Percentiles rank a stretch among this genome's conserved stretches.
phyloP scores from a whole-genome alignment of 1,140 invertebrate genomes.

The Leptinotarsa texana region DNA sequence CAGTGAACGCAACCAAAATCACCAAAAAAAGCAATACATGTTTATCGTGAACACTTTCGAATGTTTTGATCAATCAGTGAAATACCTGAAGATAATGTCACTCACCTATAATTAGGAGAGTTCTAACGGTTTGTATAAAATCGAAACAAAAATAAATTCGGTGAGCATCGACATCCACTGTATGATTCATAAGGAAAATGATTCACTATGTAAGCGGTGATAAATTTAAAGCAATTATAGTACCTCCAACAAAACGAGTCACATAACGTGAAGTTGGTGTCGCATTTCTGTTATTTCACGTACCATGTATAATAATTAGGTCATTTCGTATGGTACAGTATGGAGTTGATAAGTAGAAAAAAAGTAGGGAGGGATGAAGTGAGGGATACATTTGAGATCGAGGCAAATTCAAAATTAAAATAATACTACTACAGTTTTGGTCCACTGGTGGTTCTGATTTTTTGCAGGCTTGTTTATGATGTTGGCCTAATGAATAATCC shows the following conservation, averaged over 20 bases:
- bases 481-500: no score
- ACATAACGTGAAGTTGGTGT: not conserved
- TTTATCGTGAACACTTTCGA: not conserved
- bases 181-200: slow-evolving; percentile 8
- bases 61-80: not conserved
- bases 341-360: no score
- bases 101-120: not conserved
- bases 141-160: slow-evolving; percentile 3
- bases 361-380: no score
- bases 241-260: slow-evolving; percentile 1
- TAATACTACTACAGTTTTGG: no score
- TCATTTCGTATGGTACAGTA: not conserved
- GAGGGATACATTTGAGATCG: no score
- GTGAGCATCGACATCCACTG: not conserved
- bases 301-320: not conserved
- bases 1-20: not conserved
- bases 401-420: no score
- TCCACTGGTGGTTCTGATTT: no score
- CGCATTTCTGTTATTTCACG: not conserved
- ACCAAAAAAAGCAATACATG: not conserved
- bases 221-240: slow-evolving; percentile 4
- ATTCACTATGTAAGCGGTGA: slow-evolving; percentile 5
- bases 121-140: not conserved
- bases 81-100: not conserved
- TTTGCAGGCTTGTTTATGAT: no score